Evolutionary conservation across 2,113 vertebrate genomes (phyloP), one percentile per base, ranked within the genome.

Genomic region (Martes martes): DNA sequence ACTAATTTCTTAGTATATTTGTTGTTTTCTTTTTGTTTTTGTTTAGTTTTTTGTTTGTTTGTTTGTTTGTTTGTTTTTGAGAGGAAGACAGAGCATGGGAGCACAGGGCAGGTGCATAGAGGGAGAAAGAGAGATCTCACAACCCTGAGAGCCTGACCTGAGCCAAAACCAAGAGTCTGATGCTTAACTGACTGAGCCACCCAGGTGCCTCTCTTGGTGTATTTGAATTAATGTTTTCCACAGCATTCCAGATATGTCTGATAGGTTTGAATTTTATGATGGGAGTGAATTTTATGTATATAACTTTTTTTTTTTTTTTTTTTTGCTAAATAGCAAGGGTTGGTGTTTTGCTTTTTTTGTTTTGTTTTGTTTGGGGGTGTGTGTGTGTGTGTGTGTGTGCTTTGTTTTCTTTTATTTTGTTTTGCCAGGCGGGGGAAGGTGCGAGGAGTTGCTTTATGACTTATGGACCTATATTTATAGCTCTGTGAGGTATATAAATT

Each of bases 401-500:
- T 6, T 78, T 76, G 74, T 47, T 45, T 47, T 28, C 13, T 76
- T 45, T 24, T 73, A 2, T 74, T 74, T 47, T 47, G 15, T 78
- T 45, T 78, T n/a, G 8, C 42, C 26, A 2, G 39, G 42, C 0
- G 15, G 26, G 24, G 39, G 2, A 47, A 10, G 26, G 26, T 47
- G 26, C 15, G 26, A 26, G 26, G 23, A 82, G 39, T 57, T 74
- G 79, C 26, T 42, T 92, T 78, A 36, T 90, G 83, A 76, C 57
- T 55, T 89, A 55, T 23, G 16, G 57, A 67, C 28, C 47, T 93
- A 23, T 90, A 71, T 95, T 89, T 92, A 59, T 10, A 94, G 63
- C 45, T 91, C 26, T 94, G 31, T 76, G 63, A 85, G 16, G 80
- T 50, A 36, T 74, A 61, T 63, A 89, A 87, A 96, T 97, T 95